phyloP scores from a whole-genome alignment of 2,113 vertebrate genomes.

The Okapia johnstoni region DNA sequence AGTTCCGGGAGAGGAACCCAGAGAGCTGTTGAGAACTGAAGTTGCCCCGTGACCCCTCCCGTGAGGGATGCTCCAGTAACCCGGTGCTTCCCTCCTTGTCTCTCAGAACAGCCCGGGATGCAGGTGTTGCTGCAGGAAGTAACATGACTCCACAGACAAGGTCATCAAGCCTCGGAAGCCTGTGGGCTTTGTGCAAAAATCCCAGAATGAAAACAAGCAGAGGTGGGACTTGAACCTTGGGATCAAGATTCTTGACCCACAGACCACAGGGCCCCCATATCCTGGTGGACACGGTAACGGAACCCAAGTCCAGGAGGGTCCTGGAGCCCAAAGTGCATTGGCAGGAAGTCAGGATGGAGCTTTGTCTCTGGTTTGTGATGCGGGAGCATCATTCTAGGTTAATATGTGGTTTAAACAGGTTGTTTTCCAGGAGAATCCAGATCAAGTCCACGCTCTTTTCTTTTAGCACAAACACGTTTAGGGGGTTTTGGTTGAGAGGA shows the following conservation, averaged over 20 bases:
- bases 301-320: not conserved
- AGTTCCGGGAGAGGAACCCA: not conserved
- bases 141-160: not conserved
- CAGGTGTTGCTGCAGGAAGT: too few relatives aligned
- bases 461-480: not conserved
- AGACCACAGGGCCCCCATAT: not conserved
- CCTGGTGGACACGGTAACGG: not conserved
- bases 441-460: not conserved
- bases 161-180: not conserved
- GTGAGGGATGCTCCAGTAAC: fast-evolving
- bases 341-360: not conserved
- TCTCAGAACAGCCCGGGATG: not conserved
- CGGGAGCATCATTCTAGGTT: not conserved
- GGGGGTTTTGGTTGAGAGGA: not conserved
- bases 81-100: fast-evolving
- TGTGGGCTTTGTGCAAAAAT: not conserved
- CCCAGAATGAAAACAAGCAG: not conserved
- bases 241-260: not conserved
- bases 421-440: not conserved
- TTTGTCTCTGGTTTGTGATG: not conserved
- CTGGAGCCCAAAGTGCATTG: too few relatives aligned
- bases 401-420: not conserved
- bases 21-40: fast-evolving
- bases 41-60: fast-evolving
- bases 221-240: not conserved